Base-by-base conservation (phyloP, 2,888 invertebrate genomes). In the Polyommatus icarus region DNA sequence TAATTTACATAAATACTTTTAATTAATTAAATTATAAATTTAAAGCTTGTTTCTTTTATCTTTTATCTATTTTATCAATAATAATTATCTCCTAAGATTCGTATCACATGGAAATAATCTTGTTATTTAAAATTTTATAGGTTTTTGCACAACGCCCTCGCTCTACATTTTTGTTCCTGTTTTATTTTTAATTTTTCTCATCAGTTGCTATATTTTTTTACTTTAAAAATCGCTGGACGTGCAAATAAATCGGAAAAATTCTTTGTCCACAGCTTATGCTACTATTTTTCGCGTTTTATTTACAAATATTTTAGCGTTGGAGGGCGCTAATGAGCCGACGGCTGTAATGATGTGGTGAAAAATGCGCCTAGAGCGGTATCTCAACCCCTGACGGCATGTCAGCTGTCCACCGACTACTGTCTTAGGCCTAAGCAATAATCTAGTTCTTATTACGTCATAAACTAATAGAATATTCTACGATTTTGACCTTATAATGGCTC, bases 281-380 rank as follows among this genome's bases (percentile, higher is more conserved):
- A 15, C 15, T 67, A 15, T 24, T 29, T 67, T 8, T 24, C 4
- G 1, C 15, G 72, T 50, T 75, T 75, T 50, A 50, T 75, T 29
- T 75, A 10, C 50, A 75, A 24, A 29, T 54, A 18, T 75, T 75
- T 75, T 50, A 15, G 24, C 24, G 24, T 29, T 54, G 12, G 29
- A 15, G 2, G 18, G 54, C 7, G 12, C 29, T 50, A 29, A 75
- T 15, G 50, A 50, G 50, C 75, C 75, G 75, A 50, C 93, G 93
- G 92, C 83, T 84, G 88, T 83, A 86, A 83, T 84, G 85, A 88
- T 90, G 87, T 84, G 87, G 87, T 87, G 90, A 91, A 91, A 91
- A 93, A 92, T 93, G 87, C 91, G 93, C 93, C 93, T 93, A 93
- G 84, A 81, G 78, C 78, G 79, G 79, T 77, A 81, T 78, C 73